Evolutionary conservation across 2,113 vertebrate species (phyloP), one percentile per base, ranked within the genome.

Genomic region (Gallinago media): DNA sequence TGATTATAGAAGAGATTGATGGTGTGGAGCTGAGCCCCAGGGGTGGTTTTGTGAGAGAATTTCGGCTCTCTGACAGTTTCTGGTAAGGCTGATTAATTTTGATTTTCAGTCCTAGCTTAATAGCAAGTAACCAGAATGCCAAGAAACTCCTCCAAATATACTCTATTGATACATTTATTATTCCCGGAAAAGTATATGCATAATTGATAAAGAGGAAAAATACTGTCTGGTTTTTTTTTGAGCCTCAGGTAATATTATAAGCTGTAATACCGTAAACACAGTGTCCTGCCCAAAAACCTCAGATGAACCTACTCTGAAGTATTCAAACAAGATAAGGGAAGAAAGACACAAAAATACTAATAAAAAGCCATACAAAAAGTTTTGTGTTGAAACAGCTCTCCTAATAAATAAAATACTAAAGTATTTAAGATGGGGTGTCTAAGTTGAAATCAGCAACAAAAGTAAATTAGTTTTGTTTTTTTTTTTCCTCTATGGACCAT

Each of bases 151-250:
- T 96, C 59, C 58, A 88, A 59, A 82, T 50, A 63, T 74, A 66
- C 6, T 50, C 16, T 83, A 6, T 68, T 17, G 15, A 26, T 63
- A 62, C 46, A 27, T 77, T 32, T 44, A 34, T 80, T 88, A 58
- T 95, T 90, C 81, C 50, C 83, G 34, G 67, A 94, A 85, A 73
- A 85, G 26, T 38, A 47, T 74, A 83, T 94, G 50, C 85, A 92
- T 94, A 88, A 94, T 93, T 90, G 75, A 94, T 88, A 82, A 70
- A 85, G 62, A 62, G 42, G 46, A 86, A 92, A 58, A 67, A 34
- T 38, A 42, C 12, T 91, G 62, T n/a, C 49, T 42, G 36, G 4
- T 10, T 17, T 80, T 42, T 71, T 67, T 89, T 70, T 79, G 36
- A 92, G 59, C 38, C 13, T 72, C 44, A 23, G 47, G 65, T 90